Conservation (phyloP, 2,888 invertebrate genomes). For the Ophraella communa region DNA sequence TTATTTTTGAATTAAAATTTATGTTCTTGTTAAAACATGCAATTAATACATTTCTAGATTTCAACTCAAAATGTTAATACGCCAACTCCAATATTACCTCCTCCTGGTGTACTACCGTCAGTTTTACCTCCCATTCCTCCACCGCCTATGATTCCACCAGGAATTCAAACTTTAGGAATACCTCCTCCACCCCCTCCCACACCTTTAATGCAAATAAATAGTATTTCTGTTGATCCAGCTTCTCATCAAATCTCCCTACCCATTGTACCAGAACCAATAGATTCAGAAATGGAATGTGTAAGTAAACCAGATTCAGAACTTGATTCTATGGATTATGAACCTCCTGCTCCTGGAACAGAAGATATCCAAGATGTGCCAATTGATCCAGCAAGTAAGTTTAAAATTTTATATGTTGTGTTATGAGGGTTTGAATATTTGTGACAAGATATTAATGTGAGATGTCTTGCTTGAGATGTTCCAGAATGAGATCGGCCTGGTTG, state of each 20-base stretch:
- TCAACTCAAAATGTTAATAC: conserved; percentile 23
- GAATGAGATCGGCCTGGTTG: conserved; percentile 59
- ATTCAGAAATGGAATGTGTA: conserved; percentile 15
- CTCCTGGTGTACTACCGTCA: conserved; percentile 28
- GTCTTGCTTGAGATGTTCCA: conserved; percentile 64
- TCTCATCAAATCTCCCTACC: conserved; percentile 10
- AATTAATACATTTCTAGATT: conserved; percentile 4
- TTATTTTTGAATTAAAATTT: not conserved
- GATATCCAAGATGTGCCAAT: conserved; percentile 37
- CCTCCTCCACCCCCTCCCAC: conserved; percentile 28
- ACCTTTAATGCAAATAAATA: conserved; percentile 16
- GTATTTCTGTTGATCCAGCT: conserved; percentile 7
- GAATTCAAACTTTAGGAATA: conserved; percentile 20
- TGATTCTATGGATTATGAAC: conserved; percentile 44
- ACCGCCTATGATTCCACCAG: conserved; percentile 26
- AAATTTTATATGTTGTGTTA: conserved; percentile 2
- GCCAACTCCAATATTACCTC: conserved; percentile 26
- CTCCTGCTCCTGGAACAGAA: conserved; percentile 57
- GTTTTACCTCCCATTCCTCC: conserved; percentile 19
- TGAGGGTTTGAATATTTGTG: conserved; percentile 39
- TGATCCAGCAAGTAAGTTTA: conserved; percentile 33
- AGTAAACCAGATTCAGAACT: conserved; percentile 21
- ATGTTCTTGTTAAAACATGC: not conserved
- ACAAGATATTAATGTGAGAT: conserved; percentile 60
- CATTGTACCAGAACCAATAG: conserved; percentile 13